Base-by-base conservation (phyloP, 2,797 vertebrate genomes). In the Phalanger gymnotis region DNA sequence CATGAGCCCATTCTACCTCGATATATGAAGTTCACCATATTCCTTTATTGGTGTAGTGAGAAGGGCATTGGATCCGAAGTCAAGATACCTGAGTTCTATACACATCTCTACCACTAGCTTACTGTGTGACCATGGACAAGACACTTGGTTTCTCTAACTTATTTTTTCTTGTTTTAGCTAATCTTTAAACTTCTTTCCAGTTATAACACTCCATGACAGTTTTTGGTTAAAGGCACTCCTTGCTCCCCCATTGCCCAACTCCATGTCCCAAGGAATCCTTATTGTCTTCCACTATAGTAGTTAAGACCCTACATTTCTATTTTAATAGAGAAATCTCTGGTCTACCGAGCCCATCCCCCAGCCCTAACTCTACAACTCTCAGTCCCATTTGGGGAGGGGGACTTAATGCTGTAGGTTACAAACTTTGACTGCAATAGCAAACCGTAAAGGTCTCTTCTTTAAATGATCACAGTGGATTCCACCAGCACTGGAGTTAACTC, bases 321-420 rank as follows among this genome's bases (percentile, higher is more conserved):
- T 51, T 90, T 47, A 87, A 87, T 47, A 87, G 40, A 54, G 40
- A 92, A 57, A 40, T 58, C 53, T 55, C 51, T 9, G 22, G 13
- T 81, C 66, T 47, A 81, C 19, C 9, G 3, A 87, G 22, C 7
- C 13, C 19, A 27, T 4, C 40, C 31, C 40, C 87, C 2, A 34
- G 19, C 22, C 1, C 6, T 0, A 0, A 4, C 51, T 22, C 0
- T 7, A 4, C 3, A 1, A 19, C 58, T 54, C 54, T 19, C 5
- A 19, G 0, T 22, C 10, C 0, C 34, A 54, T 92, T 54, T 57
- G 92, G 66, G 56, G 52, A 91, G 52, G 16, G 53, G 5, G 0
- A 0, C 52, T 93, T 54, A 31, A 1, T 47, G 51, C 66, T 47
- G 3, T 7, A 11, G 53, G 34, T 19, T 14, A 6, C 53, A 2